Conservation (phyloP, 2,888 invertebrate genomes). For the Lissocephala sabroskyi region DNA sequence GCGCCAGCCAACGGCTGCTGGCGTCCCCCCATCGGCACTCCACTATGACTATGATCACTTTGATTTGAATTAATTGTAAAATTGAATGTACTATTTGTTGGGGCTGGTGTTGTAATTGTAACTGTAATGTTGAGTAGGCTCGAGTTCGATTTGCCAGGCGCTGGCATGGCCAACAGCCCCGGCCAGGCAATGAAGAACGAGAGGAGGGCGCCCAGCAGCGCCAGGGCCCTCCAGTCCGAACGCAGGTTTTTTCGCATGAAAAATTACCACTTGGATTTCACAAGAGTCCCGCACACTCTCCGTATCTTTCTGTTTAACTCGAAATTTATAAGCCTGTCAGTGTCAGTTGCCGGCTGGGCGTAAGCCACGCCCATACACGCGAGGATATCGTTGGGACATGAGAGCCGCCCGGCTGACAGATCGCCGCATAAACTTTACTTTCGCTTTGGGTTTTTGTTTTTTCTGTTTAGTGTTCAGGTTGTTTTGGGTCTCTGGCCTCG, state of each 20-base stretch:
- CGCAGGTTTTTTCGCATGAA: slow-evolving; percentile 72
- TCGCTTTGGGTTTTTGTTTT: slow-evolving; percentile 32
- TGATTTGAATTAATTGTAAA: slow-evolving; percentile 14
- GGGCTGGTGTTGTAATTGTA: slow-evolving; percentile 13
- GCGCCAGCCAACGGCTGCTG: too few species aligned
- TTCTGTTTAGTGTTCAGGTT: slow-evolving; percentile 17
- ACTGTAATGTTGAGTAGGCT: slow-evolving; percentile 24
- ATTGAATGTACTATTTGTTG: slow-evolving; percentile 10
- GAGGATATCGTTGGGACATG: neutral
- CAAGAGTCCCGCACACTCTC: slow-evolving; percentile 19
- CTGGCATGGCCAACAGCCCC: slow-evolving; percentile 68
- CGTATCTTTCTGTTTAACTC: slow-evolving; percentile 1
- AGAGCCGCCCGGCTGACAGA: slow-evolving; percentile 18
- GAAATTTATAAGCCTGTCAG: slow-evolving; percentile 17
- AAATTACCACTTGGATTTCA: slow-evolving; percentile 41
- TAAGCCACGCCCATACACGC: slow-evolving; percentile 41
- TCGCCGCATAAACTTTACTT: slow-evolving; percentile 47
- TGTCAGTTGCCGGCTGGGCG: slow-evolving; percentile 40
- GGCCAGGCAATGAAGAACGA: slow-evolving; percentile 70
- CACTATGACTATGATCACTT: slow-evolving; percentile 56
- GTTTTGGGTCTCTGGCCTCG: slow-evolving; percentile 20
- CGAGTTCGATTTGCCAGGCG: slow-evolving; percentile 30
- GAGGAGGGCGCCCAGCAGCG: slow-evolving; percentile 73
- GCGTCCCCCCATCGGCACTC: slow-evolving; percentile 28
- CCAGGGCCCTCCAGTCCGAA: slow-evolving; percentile 73